These are phyloP conservation scores for Crotalus tigris DNA, from an alignment of 2,113 vertebrate genomes.

Conservation along the genomic window DNA sequence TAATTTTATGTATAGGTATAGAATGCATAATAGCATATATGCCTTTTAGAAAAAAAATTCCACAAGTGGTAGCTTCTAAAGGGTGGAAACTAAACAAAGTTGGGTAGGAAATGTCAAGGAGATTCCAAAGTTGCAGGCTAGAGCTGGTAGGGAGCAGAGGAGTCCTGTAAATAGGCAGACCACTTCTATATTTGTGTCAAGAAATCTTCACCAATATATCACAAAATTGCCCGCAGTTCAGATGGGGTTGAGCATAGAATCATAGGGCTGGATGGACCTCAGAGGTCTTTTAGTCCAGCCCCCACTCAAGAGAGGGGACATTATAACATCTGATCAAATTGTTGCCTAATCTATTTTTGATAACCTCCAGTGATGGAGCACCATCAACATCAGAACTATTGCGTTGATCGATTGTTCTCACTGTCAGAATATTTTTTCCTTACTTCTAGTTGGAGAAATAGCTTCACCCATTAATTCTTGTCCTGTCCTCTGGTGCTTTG, in stretches of 20 bases:
- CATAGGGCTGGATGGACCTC: no score
- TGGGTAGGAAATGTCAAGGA: not conserved
- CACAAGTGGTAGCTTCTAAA: not conserved
- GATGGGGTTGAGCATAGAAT: not conserved
- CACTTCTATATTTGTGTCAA: not conserved
- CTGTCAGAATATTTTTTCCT: no score
- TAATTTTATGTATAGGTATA: not conserved
- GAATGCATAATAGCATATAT: not conserved
- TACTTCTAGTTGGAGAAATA: no score
- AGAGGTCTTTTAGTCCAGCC: no score
- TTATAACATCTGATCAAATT: no score
- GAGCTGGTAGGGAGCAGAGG: not conserved
- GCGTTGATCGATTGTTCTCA: no score
- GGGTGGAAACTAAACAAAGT: not conserved
- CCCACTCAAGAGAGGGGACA: no score
- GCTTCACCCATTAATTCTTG: no score
- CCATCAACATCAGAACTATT: no score
- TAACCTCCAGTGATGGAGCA: no score
- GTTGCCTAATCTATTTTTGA: no score
- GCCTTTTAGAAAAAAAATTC: not conserved
- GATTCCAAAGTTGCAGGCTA: not conserved
- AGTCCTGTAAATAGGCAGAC: not conserved
- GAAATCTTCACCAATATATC: not conserved
- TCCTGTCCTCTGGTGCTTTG: no score
- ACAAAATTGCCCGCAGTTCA: not conserved